These are phyloP conservation scores for Babyrousa celebensis DNA, from an alignment of 2,797 vertebrate genomes.

Conservation along the genomic window DNA sequence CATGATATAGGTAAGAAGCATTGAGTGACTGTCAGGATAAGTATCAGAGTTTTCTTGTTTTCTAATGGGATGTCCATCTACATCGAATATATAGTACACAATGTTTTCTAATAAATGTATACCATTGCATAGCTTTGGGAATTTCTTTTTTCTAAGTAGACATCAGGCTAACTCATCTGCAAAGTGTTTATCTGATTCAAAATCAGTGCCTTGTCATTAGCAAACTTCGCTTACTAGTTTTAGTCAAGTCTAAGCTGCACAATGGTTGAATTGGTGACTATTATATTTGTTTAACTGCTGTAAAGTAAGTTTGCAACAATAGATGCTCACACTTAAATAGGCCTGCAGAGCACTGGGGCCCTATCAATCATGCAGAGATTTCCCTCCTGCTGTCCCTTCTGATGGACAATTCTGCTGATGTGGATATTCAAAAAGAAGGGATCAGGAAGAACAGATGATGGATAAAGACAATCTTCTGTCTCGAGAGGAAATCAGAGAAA, in stretches of 20 bases:
- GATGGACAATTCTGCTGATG: constrained; percentile 93
- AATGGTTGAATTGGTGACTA: constrained; percentile 91
- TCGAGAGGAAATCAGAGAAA: constrained; percentile 95
- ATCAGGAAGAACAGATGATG: constrained; percentile 97
- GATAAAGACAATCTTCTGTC: constrained; percentile 96
- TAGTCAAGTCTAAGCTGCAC: constrained; percentile 88
- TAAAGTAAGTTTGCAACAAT: constrained; percentile 93
- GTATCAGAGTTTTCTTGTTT: constrained; percentile 37
- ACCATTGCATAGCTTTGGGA: constrained; percentile 23
- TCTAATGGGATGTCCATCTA: constrained; percentile 12
- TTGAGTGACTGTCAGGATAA: background rate
- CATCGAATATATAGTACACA: constrained; percentile 19
- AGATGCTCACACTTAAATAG: constrained; percentile 91
- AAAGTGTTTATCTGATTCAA: constrained; percentile 88
- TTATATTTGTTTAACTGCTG: constrained; percentile 94
- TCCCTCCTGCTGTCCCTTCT: constrained; percentile 91
- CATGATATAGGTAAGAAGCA: constrained; percentile 19
- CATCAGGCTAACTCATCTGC: constrained; percentile 70
- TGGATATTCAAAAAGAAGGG: constrained; percentile 92
- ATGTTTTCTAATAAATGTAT: constrained; percentile 9
- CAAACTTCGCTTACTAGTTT: constrained; percentile 90
- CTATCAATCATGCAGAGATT: constrained; percentile 90
- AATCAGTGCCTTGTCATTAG: constrained; percentile 90
- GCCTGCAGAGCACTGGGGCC: constrained; percentile 82
- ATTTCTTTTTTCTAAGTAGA: constrained; percentile 55